Evolutionary conservation across 2,113 vertebrate species (phyloP).

Genomic region (Brachyistius frenatus): DNA sequence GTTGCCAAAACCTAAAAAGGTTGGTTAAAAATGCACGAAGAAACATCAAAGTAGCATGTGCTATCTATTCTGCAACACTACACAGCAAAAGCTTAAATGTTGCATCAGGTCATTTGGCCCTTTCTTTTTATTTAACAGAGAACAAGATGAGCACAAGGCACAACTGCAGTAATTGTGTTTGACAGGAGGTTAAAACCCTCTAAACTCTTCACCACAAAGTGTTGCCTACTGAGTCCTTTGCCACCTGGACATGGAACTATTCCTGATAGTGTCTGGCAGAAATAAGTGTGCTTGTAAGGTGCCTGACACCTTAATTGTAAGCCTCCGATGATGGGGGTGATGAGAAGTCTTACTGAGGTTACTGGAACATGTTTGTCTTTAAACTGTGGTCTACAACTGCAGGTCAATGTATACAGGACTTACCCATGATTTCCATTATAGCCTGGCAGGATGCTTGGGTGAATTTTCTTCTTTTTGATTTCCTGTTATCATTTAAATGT

Average conservation of each 20-base stretch:
- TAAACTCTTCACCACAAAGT: conserved; percentile 64
- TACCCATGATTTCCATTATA: conserved; percentile 79
- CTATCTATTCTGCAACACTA: not conserved
- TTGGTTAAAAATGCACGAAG: not conserved
- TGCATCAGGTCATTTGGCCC: conserved; percentile 41
- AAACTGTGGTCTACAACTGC: conserved; percentile 5
- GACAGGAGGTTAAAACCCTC: conserved; percentile 66
- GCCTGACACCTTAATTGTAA: conserved; percentile 60
- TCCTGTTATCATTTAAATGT: conserved; percentile 32
- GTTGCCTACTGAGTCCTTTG: conserved; percentile 55
- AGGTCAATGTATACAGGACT: conserved; percentile 16
- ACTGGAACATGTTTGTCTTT: conserved; percentile 30
- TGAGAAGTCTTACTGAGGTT: conserved; percentile 7
- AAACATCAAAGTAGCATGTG: not conserved
- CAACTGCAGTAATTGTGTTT: conserved; percentile 66
- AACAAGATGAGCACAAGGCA: conserved; percentile 46
- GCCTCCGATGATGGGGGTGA: conserved; percentile 6
- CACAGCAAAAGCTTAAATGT: not conserved
- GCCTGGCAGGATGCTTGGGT: conserved; percentile 9
- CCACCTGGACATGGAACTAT: conserved; percentile 66
- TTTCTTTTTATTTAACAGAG: conserved; percentile 53
- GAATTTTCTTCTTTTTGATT: not conserved
- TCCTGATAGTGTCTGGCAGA: conserved; percentile 34
- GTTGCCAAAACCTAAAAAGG: not conserved
- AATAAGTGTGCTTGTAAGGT: not conserved